Conservation (phyloP, 2,888 invertebrate genomes). For the Ophioninae sp. region DNA sequence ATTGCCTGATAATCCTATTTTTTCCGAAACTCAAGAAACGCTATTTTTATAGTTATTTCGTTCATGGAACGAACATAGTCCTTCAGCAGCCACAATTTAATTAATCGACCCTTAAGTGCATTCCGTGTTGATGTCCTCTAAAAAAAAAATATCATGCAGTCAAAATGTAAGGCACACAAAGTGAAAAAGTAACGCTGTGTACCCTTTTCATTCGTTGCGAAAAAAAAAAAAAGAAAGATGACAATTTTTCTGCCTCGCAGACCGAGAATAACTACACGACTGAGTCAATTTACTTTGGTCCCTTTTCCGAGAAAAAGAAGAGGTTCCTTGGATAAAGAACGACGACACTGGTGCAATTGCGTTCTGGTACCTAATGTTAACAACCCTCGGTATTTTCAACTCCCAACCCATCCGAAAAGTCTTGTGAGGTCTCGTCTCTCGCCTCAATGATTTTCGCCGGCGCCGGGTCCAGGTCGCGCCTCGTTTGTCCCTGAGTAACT, state of each 20-base stretch:
- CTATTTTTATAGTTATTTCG: background rate
- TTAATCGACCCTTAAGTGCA: background rate
- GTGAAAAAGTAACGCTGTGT: background rate
- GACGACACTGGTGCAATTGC: conserved; percentile 37
- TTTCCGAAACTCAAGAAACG: conserved; percentile 36
- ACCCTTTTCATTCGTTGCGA: background rate
- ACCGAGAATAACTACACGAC: background rate
- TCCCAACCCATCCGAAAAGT: conserved; percentile 40
- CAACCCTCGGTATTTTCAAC: conserved; percentile 70
- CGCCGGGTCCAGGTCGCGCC: conserved; percentile 42
- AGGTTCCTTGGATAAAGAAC: conserved; percentile 16
- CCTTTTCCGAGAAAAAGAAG: background rate
- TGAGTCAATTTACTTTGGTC: conserved; percentile 13
- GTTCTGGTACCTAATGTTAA: conserved; percentile 70
- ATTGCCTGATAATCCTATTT: conserved; percentile 77
- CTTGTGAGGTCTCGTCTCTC: conserved; percentile 36
- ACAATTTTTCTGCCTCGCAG: conserved; percentile 4
- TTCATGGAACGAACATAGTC: background rate
- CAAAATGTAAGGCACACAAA: background rate
- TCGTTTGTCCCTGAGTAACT: conserved; percentile 70
- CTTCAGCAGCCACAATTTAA: background rate
- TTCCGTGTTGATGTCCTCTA: background rate
- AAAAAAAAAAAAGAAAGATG: background rate
- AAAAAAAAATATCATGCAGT: background rate
- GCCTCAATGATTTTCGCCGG: conserved; percentile 53